Percentiles rank a stretch among this genome's conserved stretches.
phyloP scores from a whole-genome alignment of 2,797 vertebrate genomes.

The Lithobates pipiens region DNA sequence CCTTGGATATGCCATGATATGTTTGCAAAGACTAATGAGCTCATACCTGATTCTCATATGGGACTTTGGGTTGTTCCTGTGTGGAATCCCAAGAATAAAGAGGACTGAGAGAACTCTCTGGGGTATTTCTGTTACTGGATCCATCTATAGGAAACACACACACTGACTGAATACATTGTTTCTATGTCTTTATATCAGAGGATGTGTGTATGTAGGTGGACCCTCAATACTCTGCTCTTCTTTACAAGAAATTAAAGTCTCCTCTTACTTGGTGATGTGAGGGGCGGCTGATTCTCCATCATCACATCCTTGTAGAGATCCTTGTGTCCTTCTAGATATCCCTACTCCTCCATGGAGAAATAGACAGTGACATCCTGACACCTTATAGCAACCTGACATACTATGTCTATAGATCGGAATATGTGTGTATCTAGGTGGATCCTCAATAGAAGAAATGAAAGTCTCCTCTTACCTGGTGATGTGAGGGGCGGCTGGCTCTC shows the following conservation, averaged over 20 bases:
- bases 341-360: not conserved
- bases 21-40: too few species aligned
- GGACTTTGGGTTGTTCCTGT: not conserved
- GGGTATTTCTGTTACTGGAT: not conserved
- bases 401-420: not conserved
- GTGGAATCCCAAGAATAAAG: not conserved
- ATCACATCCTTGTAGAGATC: not conserved
- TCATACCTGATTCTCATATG: not conserved
- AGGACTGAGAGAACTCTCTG: not conserved
- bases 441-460: not conserved
- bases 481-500: not conserved
- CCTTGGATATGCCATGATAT: too few species aligned
- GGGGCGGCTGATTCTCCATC: not conserved
- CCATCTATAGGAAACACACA: constrained; percentile 3
- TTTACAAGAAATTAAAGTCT: not conserved
- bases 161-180: not conserved
- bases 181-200: not conserved
- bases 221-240: not conserved
- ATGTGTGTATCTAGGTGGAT: not conserved
- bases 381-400: constrained; percentile 3
- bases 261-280: not conserved
- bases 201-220: not conserved
- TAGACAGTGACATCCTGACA: not conserved
- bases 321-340: not conserved
- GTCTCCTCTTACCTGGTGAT: not conserved